phyloP scores from a whole-genome alignment of 2,888 invertebrate genomes.

The Caenorhabditis sp. region DNA sequence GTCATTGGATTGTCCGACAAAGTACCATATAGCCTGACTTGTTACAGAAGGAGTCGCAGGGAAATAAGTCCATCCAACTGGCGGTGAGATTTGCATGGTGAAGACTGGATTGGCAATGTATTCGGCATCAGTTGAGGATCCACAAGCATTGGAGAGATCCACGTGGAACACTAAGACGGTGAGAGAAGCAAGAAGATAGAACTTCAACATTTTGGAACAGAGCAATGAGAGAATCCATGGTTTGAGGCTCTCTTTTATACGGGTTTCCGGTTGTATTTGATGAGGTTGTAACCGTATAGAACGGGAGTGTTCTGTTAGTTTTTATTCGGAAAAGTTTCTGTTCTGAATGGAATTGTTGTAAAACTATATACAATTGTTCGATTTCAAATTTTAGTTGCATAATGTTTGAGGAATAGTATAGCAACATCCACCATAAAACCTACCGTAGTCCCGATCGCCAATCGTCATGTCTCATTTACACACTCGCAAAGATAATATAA shows the following conservation, averaged over 20 bases:
- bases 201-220: conserved; percentile 41
- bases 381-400: conserved; percentile 3
- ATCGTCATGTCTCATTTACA: conserved; percentile 22
- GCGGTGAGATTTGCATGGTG: conserved; percentile 74
- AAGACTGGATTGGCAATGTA: conserved; percentile 73
- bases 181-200: conserved; percentile 5
- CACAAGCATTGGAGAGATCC: conserved; percentile 35
- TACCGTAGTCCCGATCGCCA: conserved; percentile 17
- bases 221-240: neutral
- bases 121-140: conserved; percentile 66
- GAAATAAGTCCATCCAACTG: conserved; percentile 77
- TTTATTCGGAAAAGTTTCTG: conserved; percentile 20
- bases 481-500: conserved; percentile 33
- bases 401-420: neutral
- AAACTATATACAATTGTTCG: conserved; percentile 44
- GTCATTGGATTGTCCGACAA: conserved; percentile 74
- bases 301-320: conserved; percentile 59
- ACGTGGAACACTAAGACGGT: conserved; percentile 17
- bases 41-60: conserved; percentile 67
- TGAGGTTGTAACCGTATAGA: conserved; percentile 61
- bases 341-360: conserved; percentile 17
- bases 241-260: conserved; percentile 30
- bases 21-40: conserved; percentile 69
- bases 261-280: conserved; percentile 24
- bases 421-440: neutral